These are phyloP conservation scores for Papilio polyxenes DNA, from an alignment of 1,140 invertebrate genomes.

Conservation along the genomic window DNA sequence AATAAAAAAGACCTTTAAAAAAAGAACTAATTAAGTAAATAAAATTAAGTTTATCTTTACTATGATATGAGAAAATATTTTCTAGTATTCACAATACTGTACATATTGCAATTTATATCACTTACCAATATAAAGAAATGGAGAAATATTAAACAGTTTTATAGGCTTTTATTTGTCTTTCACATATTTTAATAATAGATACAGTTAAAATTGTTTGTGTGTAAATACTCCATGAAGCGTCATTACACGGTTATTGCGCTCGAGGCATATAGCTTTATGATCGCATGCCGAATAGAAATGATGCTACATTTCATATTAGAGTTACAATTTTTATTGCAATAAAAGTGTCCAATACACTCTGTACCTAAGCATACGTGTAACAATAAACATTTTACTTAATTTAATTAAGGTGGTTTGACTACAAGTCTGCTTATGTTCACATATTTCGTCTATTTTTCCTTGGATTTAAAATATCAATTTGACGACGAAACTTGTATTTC, in stretches of 20 bases:
- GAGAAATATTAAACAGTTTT: neutral
- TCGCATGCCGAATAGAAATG: slow-evolving; percentile 35
- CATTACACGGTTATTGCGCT: slow-evolving; percentile 31
- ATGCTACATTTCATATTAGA: neutral
- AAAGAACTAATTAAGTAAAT: neutral
- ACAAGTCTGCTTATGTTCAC: neutral
- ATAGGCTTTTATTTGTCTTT: slow-evolving; percentile 3
- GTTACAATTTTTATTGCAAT: slow-evolving; percentile 10
- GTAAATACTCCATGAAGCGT: slow-evolving; percentile 21
- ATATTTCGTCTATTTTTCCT: neutral
- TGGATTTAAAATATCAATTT: neutral
- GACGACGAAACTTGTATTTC: neutral
- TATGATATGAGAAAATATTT: neutral
- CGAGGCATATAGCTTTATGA: slow-evolving; percentile 30
- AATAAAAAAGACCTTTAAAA: too few relatives aligned
- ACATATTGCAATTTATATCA: neutral
- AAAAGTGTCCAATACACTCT: slow-evolving; percentile 12
- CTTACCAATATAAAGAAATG: neutral
- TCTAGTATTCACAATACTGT: neutral
- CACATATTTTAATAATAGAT: slow-evolving; percentile 26
- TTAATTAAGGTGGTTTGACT: neutral
- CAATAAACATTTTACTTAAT: neutral
- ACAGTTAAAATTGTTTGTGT: slow-evolving; percentile 10
- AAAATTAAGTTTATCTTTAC: too few relatives aligned
- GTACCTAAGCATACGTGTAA: neutral